phyloP scores from a whole-genome alignment of 1,140 invertebrate species.

The Cotesia vestalis region DNA sequence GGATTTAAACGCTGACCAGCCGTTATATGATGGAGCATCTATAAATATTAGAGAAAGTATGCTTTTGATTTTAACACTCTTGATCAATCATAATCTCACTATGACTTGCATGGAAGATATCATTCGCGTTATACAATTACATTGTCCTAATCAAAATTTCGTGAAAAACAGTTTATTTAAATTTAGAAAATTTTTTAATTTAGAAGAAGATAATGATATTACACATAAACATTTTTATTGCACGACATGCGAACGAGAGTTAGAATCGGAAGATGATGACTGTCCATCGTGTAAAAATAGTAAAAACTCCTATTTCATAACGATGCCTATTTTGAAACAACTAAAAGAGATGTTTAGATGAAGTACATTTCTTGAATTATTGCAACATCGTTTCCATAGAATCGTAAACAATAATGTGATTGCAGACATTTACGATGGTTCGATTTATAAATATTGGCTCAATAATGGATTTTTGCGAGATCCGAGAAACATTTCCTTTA shows the following conservation, averaged over 20 bases:
- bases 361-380: conserved; percentile 30
- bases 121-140: conserved; percentile 23
- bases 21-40: conserved; percentile 25
- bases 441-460: conserved; percentile 21
- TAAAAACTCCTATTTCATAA: conserved; percentile 32
- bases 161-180: conserved; percentile 32
- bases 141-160: conserved; percentile 16
- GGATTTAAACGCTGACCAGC: no score
- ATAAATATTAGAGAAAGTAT: conserved; percentile 29
- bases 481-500: conserved; percentile 25
- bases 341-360: conserved; percentile 36
- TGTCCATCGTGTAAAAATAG: conserved; percentile 15
- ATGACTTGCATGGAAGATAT: conserved; percentile 26
- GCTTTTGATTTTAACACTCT: conserved; percentile 30
- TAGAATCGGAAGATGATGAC: background rate
- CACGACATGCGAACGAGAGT: background rate
- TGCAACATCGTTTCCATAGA: conserved; percentile 34
- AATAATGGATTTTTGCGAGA: conserved; percentile 21
- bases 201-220: background rate
- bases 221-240: conserved; percentile 29
- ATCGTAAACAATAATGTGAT: background rate
- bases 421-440: conserved; percentile 31
- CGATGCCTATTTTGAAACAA: conserved; percentile 32
- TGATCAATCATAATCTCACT: conserved; percentile 29
- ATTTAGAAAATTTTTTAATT: conserved; percentile 31